Evolutionary conservation across 2,113 vertebrate species (phyloP).

Genomic region (Anthoscopus minutus): DNA sequence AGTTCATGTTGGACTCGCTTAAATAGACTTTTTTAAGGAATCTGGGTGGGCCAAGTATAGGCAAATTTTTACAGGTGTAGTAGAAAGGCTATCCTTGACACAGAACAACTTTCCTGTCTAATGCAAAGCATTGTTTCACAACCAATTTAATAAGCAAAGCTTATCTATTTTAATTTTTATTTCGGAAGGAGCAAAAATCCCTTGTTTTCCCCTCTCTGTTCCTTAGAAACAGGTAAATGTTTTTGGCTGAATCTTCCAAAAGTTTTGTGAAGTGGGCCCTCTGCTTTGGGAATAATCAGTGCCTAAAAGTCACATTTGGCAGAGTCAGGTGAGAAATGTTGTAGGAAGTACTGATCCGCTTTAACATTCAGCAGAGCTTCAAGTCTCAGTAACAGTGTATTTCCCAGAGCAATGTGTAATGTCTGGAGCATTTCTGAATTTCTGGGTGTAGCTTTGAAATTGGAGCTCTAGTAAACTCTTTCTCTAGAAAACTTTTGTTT

Average conservation of each 20-base stretch:
- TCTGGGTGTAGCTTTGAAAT: neutral
- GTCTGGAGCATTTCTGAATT: neutral
- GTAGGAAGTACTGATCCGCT: neutral
- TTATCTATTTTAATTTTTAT: neutral
- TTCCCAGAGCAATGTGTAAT: neutral
- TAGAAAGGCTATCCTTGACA: neutral
- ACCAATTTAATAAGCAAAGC: neutral
- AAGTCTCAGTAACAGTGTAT: neutral
- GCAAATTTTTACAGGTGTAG: neutral
- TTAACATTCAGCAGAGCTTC: neutral
- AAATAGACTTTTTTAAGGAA: neutral
- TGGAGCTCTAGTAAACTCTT: neutral
- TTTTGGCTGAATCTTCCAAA: neutral
- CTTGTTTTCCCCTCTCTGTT: neutral
- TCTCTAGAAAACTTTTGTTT: neutral
- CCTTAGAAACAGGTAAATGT: slow-evolving; percentile 35
- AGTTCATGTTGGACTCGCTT: neutral
- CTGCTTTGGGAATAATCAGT: neutral
- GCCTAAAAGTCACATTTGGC: neutral
- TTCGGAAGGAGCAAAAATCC: neutral
- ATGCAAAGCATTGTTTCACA: neutral
- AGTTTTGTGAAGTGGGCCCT: neutral
- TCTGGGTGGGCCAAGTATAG: neutral
- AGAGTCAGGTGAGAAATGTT: neutral
- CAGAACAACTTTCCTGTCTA: neutral